Evolutionary conservation across 2,888 invertebrate species (phyloP), one percentile per base, ranked within the genome.

Genomic region (Perithous albicinctus): DNA sequence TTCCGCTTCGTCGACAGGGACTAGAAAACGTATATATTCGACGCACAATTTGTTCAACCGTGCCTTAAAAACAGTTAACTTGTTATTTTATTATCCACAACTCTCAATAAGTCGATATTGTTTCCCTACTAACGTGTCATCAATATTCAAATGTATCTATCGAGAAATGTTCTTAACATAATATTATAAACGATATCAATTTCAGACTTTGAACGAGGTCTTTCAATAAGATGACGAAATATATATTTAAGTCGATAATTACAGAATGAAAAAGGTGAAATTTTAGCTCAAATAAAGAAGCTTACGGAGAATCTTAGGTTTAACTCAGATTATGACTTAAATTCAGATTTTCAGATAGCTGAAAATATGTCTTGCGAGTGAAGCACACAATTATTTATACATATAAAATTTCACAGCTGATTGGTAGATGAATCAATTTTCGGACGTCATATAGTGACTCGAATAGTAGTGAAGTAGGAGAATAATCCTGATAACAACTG

Each of bases 1-100:
- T 94, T 96, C 89, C 94, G 95, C 88, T 95, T 96, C 91, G 93
- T 95, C 82, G 95, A 95, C 88, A 94, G 95, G 89, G 83, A 93
- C 90, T 91, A 85, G 78, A 54, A 29, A 26, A 5, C 7, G 5
- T n/a, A 18, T n/a, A 18, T 1, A 1, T n/a, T 48, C 18, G 48
- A 35, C 35, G 48, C 15, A 18, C 12, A 23, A 66, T 35, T 26
- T 35, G 10, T 48, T 35, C 1, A 4, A 48, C n/a, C n/a, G 15
- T 26, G 3, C 2, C 15, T 10, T 12, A 18, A n/a, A 56, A 12
- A 29, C 23, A 23, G 8, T 38, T 54, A 26, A 6, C 0, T 41
- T 15, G 26, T 54, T 69, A 8, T 15, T 26, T 23, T 43, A 43
- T 26, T 63, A 23, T 23, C 23, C 15, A 5, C 4, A 20, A 12